Evolutionary conservation across 2,888 invertebrate species (phyloP).

Genomic region (Pristionchus mayeri): DNA sequence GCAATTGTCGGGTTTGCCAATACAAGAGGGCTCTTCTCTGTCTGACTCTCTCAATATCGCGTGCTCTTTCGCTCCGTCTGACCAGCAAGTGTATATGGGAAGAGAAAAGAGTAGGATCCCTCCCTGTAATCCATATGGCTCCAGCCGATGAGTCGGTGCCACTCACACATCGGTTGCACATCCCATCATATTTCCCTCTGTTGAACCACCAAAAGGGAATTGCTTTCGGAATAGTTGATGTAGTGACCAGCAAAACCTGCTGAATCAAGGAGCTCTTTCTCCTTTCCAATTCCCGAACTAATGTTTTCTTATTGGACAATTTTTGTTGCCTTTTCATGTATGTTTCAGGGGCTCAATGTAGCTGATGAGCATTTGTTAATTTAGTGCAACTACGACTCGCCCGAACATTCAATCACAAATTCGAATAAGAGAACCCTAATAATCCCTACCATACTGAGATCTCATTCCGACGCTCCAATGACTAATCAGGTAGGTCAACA

Average conservation of each 20-base stretch:
- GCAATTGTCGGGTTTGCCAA: not conserved
- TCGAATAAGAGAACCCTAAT: too few species aligned
- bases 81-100: not conserved
- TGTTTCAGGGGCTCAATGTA: too few species aligned
- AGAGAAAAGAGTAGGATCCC: not conserved
- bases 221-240: too few species aligned
- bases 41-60: not conserved
- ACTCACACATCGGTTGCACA: not conserved
- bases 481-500: constrained; percentile 23
- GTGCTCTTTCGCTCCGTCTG: not conserved
- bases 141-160: not conserved
- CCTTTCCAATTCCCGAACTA: too few species aligned
- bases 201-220: not conserved
- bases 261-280: too few species aligned
- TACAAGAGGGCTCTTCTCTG: not conserved
- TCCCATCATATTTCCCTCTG: not conserved
- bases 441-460: not conserved
- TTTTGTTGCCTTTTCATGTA: too few species aligned
- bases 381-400: too few species aligned
- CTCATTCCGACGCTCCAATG: not conserved
- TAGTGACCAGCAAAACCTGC: too few species aligned
- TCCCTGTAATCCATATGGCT: constrained; percentile 34
- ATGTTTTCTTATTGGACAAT: too few species aligned
- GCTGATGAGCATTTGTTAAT: too few species aligned
- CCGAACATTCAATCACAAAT: too few species aligned